Conservation (phyloP, 1,140 invertebrate species). For the honey bee (Apis mellifera) region Amel_HAv3.1 CM009933.2:8884001-8884500, state of each 20-base stretch:
- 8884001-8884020: slow-evolving; percentile 14
- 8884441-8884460: too few relatives aligned
- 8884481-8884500: not conserved
- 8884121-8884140: slow-evolving; percentile 23
- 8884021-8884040: not conserved
- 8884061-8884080: slow-evolving; percentile 41
- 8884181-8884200: slow-evolving; percentile 45
- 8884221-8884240: not conserved
- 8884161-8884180: slow-evolving; percentile 52
- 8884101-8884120: slow-evolving; percentile 33
- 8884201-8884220: slow-evolving; percentile 46
- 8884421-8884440: too few relatives aligned
- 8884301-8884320: not conserved
- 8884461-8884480: not conserved
- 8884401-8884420: too few relatives aligned
- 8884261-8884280: not conserved
- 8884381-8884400: too few relatives aligned
- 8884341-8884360: not conserved
- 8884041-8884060: not conserved
- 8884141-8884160: slow-evolving; percentile 57
- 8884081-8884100: slow-evolving; percentile 18
- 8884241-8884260: not conserved
- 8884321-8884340: too few relatives aligned
- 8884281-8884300: not conserved
- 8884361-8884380: not conserved